These are phyloP conservation scores for Escarpia spicata DNA, from an alignment of 2,888 invertebrate species.

Conservation along the genomic window DNA sequence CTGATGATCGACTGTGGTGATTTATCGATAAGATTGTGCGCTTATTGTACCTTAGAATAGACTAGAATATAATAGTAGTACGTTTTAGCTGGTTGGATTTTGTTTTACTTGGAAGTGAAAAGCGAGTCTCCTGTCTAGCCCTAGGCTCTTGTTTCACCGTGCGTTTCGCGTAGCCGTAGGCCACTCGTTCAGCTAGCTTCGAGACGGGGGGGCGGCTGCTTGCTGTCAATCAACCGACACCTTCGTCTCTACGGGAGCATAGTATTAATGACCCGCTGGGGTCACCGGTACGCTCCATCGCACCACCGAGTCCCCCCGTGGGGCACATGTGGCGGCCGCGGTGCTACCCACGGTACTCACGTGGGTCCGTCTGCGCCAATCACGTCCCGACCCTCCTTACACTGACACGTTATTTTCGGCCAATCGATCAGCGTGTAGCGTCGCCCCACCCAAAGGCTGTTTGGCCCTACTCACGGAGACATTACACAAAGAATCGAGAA, in stretches of 20 bases:
- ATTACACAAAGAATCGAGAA: neutral
- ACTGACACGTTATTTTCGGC: slow-evolving; percentile 13
- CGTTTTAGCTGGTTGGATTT: too few relatives aligned
- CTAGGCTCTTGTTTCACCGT: neutral
- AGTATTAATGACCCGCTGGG: neutral
- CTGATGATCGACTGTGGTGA: too few relatives aligned
- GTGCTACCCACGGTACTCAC: neutral
- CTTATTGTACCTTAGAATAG: too few relatives aligned
- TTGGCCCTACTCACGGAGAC: neutral
- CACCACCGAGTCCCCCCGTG: neutral
- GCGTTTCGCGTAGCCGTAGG: neutral
- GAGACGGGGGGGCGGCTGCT: neutral
- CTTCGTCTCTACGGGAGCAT: neutral
- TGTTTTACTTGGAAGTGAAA: too few relatives aligned
- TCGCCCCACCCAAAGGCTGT: slow-evolving; percentile 1
- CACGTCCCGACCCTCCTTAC: neutral
- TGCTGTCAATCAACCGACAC: neutral
- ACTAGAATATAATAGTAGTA: too few relatives aligned
- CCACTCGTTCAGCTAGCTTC: neutral
- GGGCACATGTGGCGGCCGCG: neutral
- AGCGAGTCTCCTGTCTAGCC: neutral
- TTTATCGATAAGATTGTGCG: too few relatives aligned
- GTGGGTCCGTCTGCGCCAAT: neutral
- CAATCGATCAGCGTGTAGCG: neutral
- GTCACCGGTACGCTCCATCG: neutral